Conservation (phyloP, 2,888 invertebrate genomes). For the Gisinianus flammeolus region DNA sequence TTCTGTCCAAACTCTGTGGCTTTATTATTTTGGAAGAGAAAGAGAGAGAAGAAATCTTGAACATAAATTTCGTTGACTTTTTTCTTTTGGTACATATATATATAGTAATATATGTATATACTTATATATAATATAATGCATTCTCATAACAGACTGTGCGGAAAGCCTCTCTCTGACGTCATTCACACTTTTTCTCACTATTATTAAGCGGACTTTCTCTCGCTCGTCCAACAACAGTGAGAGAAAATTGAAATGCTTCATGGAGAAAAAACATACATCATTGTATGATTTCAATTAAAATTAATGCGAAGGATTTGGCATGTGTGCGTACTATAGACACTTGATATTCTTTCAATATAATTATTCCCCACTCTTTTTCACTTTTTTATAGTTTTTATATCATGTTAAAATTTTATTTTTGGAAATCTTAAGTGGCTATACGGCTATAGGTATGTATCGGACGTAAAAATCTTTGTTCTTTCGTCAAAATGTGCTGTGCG, state of each 20-base stretch:
- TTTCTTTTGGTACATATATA: background rate
- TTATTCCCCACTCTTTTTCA: too few species aligned
- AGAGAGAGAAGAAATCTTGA: background rate
- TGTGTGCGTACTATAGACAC: too few species aligned
- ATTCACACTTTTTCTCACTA: slow-evolving; percentile 14
- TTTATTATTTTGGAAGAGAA: slow-evolving; percentile 16
- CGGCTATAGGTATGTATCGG: too few species aligned
- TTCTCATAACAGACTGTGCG: slow-evolving; percentile 15
- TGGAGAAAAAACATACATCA: background rate
- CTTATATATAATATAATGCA: slow-evolving; percentile 11
- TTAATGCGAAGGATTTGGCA: background rate
- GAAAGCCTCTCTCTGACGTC: slow-evolving; percentile 16
- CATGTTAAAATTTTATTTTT: too few species aligned
- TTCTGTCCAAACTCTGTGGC: slow-evolving; percentile 24
- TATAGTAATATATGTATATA: background rate
- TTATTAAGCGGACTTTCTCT: background rate
- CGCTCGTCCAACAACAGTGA: background rate
- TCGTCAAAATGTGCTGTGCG: too few species aligned
- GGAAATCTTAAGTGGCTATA: too few species aligned
- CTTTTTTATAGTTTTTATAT: too few species aligned
- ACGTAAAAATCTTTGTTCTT: too few species aligned
- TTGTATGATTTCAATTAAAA: background rate
- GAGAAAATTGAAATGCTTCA: background rate
- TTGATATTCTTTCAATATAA: too few species aligned
- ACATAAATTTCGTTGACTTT: slow-evolving; percentile 25